Evolutionary conservation across 2,113 vertebrate genomes (phyloP), one percentile per base, ranked within the genome.

Genomic region (Apodemus speciosus): DNA sequence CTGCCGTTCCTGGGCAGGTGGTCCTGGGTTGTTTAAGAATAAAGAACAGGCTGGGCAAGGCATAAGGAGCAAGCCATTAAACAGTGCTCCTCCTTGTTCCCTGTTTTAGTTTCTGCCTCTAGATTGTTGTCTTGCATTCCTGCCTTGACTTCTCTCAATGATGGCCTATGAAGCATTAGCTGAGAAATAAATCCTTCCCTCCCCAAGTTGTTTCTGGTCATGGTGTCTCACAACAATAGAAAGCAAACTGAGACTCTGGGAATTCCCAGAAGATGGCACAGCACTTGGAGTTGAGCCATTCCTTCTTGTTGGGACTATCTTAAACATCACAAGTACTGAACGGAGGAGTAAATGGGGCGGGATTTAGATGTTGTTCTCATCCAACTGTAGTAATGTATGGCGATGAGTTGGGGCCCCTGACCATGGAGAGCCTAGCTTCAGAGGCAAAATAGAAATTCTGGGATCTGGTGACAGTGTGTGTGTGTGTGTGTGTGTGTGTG

Each of bases 241-340:
- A 81, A 40, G 35, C 35, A 56, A 23, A 21, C 51, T n/a, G 75
- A 77, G 75, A 18, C 75, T 51, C 30, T 51, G 58, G 21, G 18
- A 2, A 1, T 5, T 2, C n/a, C 46, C 0, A 1, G 35, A 25
- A 72, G 66, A 35, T 20, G 46, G 14, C n/a, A 32, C 7, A 25
- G 1, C 30, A 27, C 68, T 72, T 94, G 51, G 30, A 46, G 84
- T 3, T 85, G n/a, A 87, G 27, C 27, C 46, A 23, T 6, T 66
- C 32, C 20, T 94, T 89, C 72, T 35, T 9, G 5, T 25, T 58
- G 13, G 6, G 46, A 75, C 13, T 25, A 30, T 64, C 8, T 68
- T 72, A 77, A 83, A 46, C 13, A 46, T 46, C 56, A 11, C 77
- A 30, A 27, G 51, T 43, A 58, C 35, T 38, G 23, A 27, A 25